Conservation (phyloP, 2,113 vertebrate species). For the Phycodurus eques region DNA sequence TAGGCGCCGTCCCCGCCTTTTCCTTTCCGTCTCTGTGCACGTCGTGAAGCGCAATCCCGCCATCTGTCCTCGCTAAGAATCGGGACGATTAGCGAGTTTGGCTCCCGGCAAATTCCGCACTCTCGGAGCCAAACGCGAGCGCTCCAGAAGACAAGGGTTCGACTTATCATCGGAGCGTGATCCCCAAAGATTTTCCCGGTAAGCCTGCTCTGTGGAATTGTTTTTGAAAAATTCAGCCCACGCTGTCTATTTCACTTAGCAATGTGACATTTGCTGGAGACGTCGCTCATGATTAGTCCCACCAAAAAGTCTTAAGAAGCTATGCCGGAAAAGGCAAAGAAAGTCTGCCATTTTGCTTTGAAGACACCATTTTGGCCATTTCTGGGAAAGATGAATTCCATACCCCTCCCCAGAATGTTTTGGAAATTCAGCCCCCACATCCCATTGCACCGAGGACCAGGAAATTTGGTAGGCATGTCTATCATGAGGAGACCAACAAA, state of each 20-base stretch:
- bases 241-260: neutral
- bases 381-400: neutral
- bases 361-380: too few relatives aligned
- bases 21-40: conserved; percentile 32
- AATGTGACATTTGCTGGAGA: neutral
- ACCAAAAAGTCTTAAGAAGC: neutral
- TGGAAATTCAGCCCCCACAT: neutral
- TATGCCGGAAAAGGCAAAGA: neutral
- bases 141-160: conserved; percentile 37
- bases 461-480: neutral
- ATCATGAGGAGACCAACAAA: neutral
- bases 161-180: neutral
- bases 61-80: conserved; percentile 65
- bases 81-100: conserved; percentile 62
- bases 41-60: conserved; percentile 43
- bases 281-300: neutral
- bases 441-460: neutral
- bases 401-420: neutral
- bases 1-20: conserved; percentile 25
- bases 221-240: neutral
- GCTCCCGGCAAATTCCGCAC: conserved; percentile 50
- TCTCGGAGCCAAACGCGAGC: conserved; percentile 52
- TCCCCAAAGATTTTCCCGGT: neutral
- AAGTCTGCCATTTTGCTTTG: neutral
- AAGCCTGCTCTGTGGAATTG: neutral